Base-by-base conservation (phyloP, 2,888 invertebrate species). In the Carpatolechia fugitivella region DNA sequence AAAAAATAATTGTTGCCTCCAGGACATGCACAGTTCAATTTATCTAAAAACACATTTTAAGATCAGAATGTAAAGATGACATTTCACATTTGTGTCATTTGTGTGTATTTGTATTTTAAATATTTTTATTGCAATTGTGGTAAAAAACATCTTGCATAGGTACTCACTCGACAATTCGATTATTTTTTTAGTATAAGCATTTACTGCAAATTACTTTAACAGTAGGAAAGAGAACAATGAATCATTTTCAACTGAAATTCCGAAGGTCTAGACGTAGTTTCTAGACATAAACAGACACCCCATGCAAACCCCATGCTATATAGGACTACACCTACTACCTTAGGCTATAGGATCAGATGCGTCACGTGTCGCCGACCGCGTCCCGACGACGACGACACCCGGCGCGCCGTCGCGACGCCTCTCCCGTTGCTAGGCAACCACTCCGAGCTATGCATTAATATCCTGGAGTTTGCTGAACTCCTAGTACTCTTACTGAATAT, bases 401-500 rank as follows among this genome's bases (percentile, higher is more conserved):
- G 84, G 67, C 84, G 63, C 62, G 60, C 56, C 62, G 80, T 73
- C 78, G 68, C 67, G 76, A 63, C 73, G 76, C 72, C 65, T 69
- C 69, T 59, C 65, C 60, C 69, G 78, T 76, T 62, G 70, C 74
- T 52, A 70, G 64, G 72, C 76, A 76, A 73, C 78, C 38, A 20
- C 33, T 1, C 66, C 14, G n/a, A 11, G 57, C 66, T 69, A 71
- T 64, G 69, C 67, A 66, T 70, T 67, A 60, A 72, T 64, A 68
- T 70, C 65, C 64, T 59, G 58, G 72, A 65, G 78, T 74, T 76
- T 66, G 69, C 69, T 77, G 76, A 79, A 76, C 80, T 70, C 69
- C 64, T 68, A 61, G 68, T 74, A 75, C 68, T 65, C n/a, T 24
- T 6, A 24, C 6, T 24, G 24, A 24, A 24, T n/a, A n/a, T n/a